phyloP scores from a whole-genome alignment of 2,797 vertebrate genomes.

The Rhabdomys pumilio region DNA sequence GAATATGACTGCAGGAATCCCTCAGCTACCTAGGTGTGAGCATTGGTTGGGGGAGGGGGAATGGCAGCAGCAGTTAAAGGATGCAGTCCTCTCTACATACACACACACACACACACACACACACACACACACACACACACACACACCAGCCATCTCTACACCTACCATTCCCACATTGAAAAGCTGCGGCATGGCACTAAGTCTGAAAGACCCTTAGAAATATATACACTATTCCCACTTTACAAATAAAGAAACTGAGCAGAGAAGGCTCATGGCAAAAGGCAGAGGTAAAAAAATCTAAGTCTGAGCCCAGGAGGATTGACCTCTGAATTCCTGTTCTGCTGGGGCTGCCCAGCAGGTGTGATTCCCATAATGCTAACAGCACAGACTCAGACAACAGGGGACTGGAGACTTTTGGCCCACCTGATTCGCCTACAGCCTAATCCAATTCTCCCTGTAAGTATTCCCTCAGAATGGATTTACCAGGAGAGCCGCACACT shows the following conservation, averaged over 20 bases:
- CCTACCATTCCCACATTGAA: not conserved
- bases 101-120: no score
- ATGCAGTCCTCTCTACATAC: not conserved
- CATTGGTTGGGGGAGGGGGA: not conserved
- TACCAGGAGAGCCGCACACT: not conserved
- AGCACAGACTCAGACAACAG: not conserved
- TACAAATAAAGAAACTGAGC: not conserved
- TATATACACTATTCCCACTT: no score
- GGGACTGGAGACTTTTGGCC: no score
- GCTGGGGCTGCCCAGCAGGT: rapidly evolving
- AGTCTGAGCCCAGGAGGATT: not conserved
- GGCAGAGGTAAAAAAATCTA: not conserved
- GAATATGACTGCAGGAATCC: not conserved
- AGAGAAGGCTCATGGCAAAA: not conserved
- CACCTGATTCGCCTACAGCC: not conserved
- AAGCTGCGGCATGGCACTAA: not conserved
- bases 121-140: no score
- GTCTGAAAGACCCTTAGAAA: not conserved
- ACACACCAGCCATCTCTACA: not conserved
- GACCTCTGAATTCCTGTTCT: not conserved
- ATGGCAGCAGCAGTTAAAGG: not conserved
- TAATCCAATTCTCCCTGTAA: not conserved
- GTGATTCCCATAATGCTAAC: rapidly evolving
- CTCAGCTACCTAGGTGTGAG: not conserved
- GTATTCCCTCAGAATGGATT: not conserved